These are phyloP conservation scores for Meteorus colon DNA, from an alignment of 2,888 invertebrate genomes.

Conservation along the genomic window DNA sequence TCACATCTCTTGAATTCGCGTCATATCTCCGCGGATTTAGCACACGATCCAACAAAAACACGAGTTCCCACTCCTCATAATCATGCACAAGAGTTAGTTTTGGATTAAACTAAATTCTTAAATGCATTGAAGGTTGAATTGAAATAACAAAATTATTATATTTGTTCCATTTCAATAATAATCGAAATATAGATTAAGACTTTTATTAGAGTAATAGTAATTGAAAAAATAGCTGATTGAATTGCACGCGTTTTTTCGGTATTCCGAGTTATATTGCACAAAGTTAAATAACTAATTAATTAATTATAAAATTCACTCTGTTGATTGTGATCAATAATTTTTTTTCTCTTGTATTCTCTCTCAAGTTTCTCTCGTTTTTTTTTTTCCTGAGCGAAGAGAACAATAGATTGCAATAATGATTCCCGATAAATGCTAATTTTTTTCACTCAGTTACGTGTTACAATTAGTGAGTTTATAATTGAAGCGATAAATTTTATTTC, in stretches of 20 bases:
- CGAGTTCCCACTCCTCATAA: not conserved
- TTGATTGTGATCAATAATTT: constrained; percentile 10
- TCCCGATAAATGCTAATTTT: not conserved
- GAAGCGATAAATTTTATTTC: not conserved
- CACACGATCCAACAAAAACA: not conserved
- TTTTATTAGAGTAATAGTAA: not conserved
- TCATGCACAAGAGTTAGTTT: not conserved
- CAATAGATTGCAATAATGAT: not conserved
- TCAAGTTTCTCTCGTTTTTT: not conserved
- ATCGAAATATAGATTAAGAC: not conserved
- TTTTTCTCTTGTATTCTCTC: not conserved
- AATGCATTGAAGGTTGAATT: not conserved
- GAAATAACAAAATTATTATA: not conserved
- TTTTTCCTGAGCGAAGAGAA: not conserved
- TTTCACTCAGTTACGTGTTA: not conserved
- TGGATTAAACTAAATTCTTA: not conserved
- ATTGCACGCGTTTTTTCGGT: constrained; percentile 15
- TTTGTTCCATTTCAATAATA: not conserved
- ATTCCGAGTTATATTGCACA: constrained; percentile 9
- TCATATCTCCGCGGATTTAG: constrained; percentile 12
- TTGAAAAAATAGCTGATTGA: not conserved
- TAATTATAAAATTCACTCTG: not conserved
- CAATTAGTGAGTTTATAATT: not conserved
- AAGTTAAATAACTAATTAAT: constrained; percentile 13
- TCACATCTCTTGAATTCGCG: not conserved